Evolutionary conservation across 35 echinoderm and acorn worm genomes (phyloP).

Genomic region (Strongylocentrotus purpuratus): DNA sequence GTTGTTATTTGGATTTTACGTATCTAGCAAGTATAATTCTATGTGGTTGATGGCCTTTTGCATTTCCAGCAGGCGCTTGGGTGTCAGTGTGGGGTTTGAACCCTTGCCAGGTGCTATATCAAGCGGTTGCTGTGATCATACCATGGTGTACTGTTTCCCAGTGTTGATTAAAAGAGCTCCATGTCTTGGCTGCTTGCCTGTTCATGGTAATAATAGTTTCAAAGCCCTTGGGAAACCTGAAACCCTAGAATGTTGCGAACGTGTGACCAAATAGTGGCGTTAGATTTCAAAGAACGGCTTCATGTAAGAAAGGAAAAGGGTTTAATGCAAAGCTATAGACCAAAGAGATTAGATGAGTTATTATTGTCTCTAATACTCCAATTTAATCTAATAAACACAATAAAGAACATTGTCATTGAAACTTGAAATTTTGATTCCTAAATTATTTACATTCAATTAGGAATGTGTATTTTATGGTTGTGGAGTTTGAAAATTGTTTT

Average conservation of each 20-base stretch:
- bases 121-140: not conserved
- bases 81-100: not conserved
- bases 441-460: no score
- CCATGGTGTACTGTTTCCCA: not conserved
- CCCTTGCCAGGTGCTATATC: not conserved
- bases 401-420: no score
- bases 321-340: not conserved
- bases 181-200: not conserved
- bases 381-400: not conserved
- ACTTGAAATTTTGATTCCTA: no score
- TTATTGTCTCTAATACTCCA: not conserved
- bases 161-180: not conserved
- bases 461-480: no score
- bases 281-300: not conserved
- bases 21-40: no score
- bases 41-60: not conserved
- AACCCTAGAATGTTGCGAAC: not conserved
- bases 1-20: no score
- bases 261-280: not conserved
- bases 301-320: not conserved
- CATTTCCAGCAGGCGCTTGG: not conserved
- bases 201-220: not conserved
- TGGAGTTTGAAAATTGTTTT: no score
- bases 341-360: not conserved
- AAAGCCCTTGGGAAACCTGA: not conserved